These are phyloP conservation scores for Tinea pellionella DNA, from an alignment of 2,888 invertebrate genomes.

Conservation along the genomic window DNA sequence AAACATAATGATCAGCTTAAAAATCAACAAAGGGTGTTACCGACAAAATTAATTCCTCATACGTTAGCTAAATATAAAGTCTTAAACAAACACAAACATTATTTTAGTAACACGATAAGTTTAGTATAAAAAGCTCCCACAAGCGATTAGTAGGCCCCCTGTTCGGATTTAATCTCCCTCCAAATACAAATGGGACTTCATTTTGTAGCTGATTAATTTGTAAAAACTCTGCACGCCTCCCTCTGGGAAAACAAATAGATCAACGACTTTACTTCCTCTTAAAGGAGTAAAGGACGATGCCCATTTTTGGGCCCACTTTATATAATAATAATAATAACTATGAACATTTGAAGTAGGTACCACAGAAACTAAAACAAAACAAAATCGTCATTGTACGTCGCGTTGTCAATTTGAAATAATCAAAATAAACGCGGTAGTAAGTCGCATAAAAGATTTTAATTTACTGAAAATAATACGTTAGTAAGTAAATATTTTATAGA, in stretches of 20 bases:
- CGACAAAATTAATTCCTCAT: conserved; percentile 9
- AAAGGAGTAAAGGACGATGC: too few relatives aligned
- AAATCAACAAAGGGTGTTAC: conserved; percentile 10
- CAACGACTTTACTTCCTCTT: background rate
- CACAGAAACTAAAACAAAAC: too few relatives aligned
- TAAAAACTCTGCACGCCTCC: conserved; percentile 26
- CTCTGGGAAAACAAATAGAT: conserved; percentile 15
- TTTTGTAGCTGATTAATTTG: conserved; percentile 33
- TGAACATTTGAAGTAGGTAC: too few relatives aligned
- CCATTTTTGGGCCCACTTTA: too few relatives aligned
- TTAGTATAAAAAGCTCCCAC: conserved; percentile 44
- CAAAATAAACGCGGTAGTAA: too few relatives aligned
- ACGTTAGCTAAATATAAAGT: conserved; percentile 27
- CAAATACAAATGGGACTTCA: conserved; percentile 19
- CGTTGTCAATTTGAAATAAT: too few relatives aligned
- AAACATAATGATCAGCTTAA: background rate
- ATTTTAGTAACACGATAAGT: conserved; percentile 66
- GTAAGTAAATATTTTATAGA: too few relatives aligned
- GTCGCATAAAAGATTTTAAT: too few relatives aligned
- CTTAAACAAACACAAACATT: conserved; percentile 61
- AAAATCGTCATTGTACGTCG: too few relatives aligned
- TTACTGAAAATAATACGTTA: too few relatives aligned
- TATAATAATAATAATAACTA: too few relatives aligned
- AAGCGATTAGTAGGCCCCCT: conserved; percentile 45
- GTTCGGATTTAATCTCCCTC: conserved; percentile 7